A percentile compares a stretch with the other conserved stretches of the same genome.
phyloP scores from a whole-genome alignment of 2,113 vertebrate species.

The Scytalopus superciliaris region DNA sequence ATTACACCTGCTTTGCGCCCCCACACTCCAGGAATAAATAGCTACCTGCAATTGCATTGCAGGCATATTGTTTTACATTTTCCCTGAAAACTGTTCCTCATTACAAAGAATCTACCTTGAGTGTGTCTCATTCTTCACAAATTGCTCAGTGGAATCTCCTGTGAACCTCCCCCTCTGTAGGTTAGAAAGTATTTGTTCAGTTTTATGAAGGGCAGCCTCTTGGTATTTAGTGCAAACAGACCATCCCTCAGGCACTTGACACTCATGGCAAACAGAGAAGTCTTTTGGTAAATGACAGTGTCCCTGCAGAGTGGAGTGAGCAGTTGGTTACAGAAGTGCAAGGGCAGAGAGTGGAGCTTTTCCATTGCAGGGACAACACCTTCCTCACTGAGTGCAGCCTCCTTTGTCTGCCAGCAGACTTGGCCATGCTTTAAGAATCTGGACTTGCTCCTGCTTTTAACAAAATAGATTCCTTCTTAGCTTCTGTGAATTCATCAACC shows the following conservation, averaged over 20 bases:
- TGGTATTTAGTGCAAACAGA: constrained; percentile 72
- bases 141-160: constrained; percentile 51
- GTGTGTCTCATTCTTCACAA: constrained; percentile 23
- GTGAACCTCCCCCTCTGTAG: constrained; percentile 53
- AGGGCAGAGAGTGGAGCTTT: constrained; percentile 34
- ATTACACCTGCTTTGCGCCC: constrained; percentile 2
- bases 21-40: constrained; percentile 38
- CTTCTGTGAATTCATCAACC: not conserved
- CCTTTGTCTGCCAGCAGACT: not conserved
- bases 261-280: constrained; percentile 71
- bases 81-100: not conserved
- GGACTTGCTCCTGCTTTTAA: not conserved
- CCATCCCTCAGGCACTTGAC: constrained; percentile 68
- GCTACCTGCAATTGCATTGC: not conserved
- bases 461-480: not conserved
- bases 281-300: constrained; percentile 73
- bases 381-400: not conserved
- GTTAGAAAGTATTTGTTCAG: constrained; percentile 72
- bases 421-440: not conserved
- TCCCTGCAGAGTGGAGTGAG: constrained; percentile 57
- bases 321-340: constrained; percentile 55
- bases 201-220: constrained; percentile 75
- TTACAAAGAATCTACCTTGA: constrained; percentile 41
- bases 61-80: not conserved
- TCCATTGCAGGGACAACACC: not conserved